Conservation (phyloP, 2,113 vertebrate genomes). For the Oriolus oriolus region DNA sequence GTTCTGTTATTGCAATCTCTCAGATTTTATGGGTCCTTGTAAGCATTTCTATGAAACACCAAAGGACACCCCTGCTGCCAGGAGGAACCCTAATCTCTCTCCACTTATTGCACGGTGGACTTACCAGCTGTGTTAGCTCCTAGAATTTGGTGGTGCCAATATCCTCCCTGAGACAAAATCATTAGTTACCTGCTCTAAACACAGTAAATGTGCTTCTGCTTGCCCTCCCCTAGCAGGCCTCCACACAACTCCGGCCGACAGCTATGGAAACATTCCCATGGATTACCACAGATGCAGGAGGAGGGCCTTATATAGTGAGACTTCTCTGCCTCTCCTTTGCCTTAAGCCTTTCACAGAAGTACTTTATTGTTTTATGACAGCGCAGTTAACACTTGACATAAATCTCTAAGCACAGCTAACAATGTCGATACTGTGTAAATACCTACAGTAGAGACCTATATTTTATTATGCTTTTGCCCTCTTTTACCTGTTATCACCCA, state of each 20-base stretch:
- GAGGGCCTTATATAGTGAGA: constrained; percentile 15
- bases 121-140: background rate
- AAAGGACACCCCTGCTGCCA: background rate
- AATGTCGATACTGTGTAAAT: constrained; percentile 31
- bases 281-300: background rate
- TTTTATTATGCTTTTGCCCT: background rate
- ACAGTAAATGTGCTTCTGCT: background rate
- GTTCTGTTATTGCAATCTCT: background rate
- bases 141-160: background rate
- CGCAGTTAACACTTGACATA: constrained; percentile 4
- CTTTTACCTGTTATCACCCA: background rate
- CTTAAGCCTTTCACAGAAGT: constrained; percentile 35
- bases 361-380: constrained; percentile 57
- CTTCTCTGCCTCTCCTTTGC: background rate
- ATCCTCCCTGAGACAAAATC: background rate
- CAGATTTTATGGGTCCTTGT: background rate
- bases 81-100: background rate
- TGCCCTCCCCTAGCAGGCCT: background rate
- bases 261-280: background rate
- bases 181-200: background rate
- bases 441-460: background rate
- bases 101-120: background rate
- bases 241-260: background rate
- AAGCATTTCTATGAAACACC: background rate
- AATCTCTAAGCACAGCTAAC: constrained; percentile 16